These are phyloP conservation scores for Anarrhichthys ocellatus DNA, from an alignment of 2,113 vertebrate species.

Conservation along the genomic window DNA sequence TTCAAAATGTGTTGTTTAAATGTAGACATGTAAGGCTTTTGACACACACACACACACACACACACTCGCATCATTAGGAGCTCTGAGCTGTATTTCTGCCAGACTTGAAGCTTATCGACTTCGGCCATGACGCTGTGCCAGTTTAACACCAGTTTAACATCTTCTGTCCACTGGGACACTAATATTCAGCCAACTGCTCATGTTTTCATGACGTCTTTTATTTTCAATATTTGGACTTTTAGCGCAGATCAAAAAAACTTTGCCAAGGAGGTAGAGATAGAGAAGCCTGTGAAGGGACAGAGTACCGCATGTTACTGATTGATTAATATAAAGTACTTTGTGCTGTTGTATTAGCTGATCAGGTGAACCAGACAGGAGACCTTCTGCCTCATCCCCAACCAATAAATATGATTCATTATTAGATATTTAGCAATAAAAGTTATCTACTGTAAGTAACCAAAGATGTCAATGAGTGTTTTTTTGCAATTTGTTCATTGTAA, in stretches of 20 bases:
- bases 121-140: constrained; percentile 54
- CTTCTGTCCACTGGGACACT: constrained; percentile 6
- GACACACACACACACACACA: too few species aligned
- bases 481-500: neutral
- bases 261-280: neutral
- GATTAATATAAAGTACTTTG: constrained; percentile 45
- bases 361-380: neutral
- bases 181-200: neutral
- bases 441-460: constrained; percentile 10
- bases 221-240: neutral
- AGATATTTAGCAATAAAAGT: constrained; percentile 68
- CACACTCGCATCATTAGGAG: neutral
- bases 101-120: constrained; percentile 32
- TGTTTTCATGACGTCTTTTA: neutral
- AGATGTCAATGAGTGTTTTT: neutral
- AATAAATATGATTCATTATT: constrained; percentile 34
- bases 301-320: neutral
- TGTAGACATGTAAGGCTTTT: neutral
- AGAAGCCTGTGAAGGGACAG: neutral
- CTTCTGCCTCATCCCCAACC: neutral
- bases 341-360: constrained; percentile 47
- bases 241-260: neutral
- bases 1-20: neutral
- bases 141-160: constrained; percentile 40
- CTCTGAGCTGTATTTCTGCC: constrained; percentile 44